A percentile compares a stretch with the other conserved stretches of the same genome.
Conservation (phyloP, 2,888 invertebrate genomes). For the Parascotia fuliginaria region DNA sequence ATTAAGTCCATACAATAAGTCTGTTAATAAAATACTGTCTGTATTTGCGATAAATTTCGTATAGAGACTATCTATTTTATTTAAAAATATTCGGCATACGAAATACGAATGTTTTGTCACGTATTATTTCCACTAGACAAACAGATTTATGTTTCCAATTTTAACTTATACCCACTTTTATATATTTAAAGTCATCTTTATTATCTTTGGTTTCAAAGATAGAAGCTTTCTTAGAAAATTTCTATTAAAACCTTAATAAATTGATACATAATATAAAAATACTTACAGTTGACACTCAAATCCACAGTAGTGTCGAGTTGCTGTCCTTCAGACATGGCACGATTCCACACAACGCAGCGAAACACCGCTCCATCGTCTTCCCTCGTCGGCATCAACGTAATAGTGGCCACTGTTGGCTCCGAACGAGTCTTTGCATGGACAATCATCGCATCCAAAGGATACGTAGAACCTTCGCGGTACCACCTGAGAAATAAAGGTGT, state of each 20-base stretch:
- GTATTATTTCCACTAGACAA: not conserved
- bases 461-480: constrained; percentile 92
- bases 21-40: too few species aligned
- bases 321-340: constrained; percentile 93
- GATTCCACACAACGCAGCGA: constrained; percentile 95
- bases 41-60: too few species aligned
- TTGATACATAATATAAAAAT: constrained; percentile 6
- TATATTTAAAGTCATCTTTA: not conserved
- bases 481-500: too few species aligned
- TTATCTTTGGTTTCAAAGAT: constrained; percentile 14
- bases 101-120: not conserved
- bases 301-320: constrained; percentile 92
- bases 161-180: not conserved
- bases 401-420: constrained; percentile 90
- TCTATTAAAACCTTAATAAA: not conserved
- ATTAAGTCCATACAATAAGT: constrained; percentile 6
- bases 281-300: constrained; percentile 96
- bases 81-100: not conserved
- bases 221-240: constrained; percentile 18
- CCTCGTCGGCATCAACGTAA: constrained; percentile 91
- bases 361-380: constrained; percentile 94
- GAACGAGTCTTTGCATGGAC: constrained; percentile 90
- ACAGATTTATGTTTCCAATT: not conserved
- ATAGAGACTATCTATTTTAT: not conserved
- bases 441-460: constrained; percentile 89